Evolutionary conservation across 2,113 vertebrate genomes (phyloP).

Genomic region (Athene noctua): DNA sequence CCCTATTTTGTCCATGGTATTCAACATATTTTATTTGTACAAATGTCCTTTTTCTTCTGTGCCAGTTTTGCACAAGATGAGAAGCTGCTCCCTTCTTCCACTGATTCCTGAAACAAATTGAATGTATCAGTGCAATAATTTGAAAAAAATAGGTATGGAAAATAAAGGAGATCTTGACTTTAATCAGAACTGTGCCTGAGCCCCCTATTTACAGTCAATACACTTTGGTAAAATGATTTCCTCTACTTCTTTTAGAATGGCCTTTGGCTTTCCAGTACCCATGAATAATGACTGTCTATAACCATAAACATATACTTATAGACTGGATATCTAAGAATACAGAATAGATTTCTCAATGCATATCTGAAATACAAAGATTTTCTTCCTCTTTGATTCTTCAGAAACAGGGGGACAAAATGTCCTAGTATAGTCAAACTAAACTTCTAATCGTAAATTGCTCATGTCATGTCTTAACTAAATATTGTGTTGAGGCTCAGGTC

Average conservation of each 20-base stretch:
- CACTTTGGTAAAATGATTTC: conserved; percentile 22
- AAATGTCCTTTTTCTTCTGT: background rate
- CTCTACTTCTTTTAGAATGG: background rate
- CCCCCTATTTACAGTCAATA: conserved; percentile 3
- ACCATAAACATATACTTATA: background rate
- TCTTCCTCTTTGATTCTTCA: background rate
- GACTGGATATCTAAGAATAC: background rate
- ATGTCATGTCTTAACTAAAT: background rate
- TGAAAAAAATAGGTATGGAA: background rate
- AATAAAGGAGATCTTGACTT: conserved; percentile 44
- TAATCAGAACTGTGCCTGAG: conserved; percentile 6
- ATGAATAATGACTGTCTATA: background rate
- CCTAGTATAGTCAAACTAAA: background rate
- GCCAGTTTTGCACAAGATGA: background rate
- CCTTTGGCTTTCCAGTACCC: background rate
- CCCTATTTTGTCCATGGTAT: background rate
- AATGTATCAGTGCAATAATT: background rate
- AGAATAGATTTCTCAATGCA: background rate
- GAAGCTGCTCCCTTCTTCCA: background rate
- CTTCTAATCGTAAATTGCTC: background rate
- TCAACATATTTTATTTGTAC: background rate
- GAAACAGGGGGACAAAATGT: background rate
- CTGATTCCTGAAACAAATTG: background rate
- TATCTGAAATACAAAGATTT: background rate
- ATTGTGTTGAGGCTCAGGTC: background rate